Percentiles rank a stretch among this genome's conserved stretches.
phyloP scores from a whole-genome alignment of 2,797 vertebrate species.

The Mormyrops boulengeri region DNA sequence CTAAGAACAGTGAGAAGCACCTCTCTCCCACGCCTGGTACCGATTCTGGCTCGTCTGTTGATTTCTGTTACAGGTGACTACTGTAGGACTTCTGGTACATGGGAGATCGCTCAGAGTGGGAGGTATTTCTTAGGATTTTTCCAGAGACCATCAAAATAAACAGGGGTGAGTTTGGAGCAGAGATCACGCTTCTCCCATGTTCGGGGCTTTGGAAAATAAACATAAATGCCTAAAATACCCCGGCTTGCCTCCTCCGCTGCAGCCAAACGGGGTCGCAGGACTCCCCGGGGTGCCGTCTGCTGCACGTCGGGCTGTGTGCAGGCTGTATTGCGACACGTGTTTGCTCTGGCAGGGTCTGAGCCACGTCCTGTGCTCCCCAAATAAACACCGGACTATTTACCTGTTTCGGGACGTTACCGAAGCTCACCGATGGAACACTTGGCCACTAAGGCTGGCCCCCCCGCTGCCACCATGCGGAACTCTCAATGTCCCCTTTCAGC shows the following conservation, averaged over 20 bases:
- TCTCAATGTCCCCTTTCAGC: not conserved
- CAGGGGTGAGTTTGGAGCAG: not conserved
- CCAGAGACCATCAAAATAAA: not conserved
- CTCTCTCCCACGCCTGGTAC: not conserved
- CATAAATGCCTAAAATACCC: not conserved
- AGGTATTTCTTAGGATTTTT: not conserved
- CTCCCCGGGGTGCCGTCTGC: not conserved
- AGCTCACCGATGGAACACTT: not conserved
- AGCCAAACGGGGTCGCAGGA: not conserved
- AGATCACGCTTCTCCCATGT: slow-evolving; percentile 14
- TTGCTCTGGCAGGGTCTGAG: slow-evolving; percentile 4
- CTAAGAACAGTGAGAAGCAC: not conserved
- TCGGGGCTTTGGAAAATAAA: not conserved
- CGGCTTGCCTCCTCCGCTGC: not conserved
- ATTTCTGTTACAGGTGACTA: not conserved
- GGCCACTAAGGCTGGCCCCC: not conserved
- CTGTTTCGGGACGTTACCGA: not conserved
- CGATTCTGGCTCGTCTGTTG: not conserved
- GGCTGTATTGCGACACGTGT: not conserved
- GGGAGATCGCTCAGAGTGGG: not conserved
- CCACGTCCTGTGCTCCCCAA: not conserved
- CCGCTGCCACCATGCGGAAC: not conserved
- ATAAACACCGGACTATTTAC: not conserved
- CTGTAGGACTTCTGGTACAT: not conserved
- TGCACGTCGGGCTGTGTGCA: not conserved